Evolutionary conservation across 2,797 vertebrate species (phyloP).

Genomic region (Crenichthys baileyi): DNA sequence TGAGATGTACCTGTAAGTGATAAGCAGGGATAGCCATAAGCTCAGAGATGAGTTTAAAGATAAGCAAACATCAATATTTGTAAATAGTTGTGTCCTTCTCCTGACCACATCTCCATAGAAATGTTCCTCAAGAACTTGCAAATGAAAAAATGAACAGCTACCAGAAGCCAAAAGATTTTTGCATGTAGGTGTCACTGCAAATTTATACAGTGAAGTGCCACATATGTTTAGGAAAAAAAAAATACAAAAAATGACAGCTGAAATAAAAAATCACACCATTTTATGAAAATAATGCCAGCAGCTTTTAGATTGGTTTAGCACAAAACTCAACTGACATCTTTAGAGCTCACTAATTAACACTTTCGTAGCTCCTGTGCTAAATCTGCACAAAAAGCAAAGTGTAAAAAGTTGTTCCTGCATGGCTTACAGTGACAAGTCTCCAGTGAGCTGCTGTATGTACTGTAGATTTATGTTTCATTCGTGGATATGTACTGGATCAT

Average conservation of each 20-base stretch:
- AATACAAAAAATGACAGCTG: neutral
- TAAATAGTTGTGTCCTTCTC: neutral
- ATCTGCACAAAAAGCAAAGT: conserved; percentile 25
- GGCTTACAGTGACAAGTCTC: conserved; percentile 5
- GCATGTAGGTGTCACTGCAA: neutral
- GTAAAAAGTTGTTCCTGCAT: conserved; percentile 27
- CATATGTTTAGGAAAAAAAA: neutral
- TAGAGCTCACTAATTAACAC: conserved; percentile 36
- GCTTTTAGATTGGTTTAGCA: conserved; percentile 16
- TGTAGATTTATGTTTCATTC: conserved; percentile 22
- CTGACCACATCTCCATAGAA: neutral
- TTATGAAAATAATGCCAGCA: conserved; percentile 11
- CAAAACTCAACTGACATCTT: conserved; percentile 23
- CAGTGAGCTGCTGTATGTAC: conserved; percentile 10
- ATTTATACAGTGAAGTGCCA: neutral
- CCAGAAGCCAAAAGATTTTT: neutral
- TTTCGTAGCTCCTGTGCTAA: conserved; percentile 20
- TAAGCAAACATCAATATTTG: neutral
- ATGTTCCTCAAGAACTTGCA: neutral
- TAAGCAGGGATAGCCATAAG: too few species aligned
- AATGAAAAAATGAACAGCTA: neutral
- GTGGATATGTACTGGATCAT: conserved; percentile 2
- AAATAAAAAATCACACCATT: neutral
- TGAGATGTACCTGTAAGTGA: too few species aligned
- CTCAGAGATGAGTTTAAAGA: neutral